Evolutionary conservation across 2,888 invertebrate genomes (phyloP).

Genomic region (Plebejus anna): DNA sequence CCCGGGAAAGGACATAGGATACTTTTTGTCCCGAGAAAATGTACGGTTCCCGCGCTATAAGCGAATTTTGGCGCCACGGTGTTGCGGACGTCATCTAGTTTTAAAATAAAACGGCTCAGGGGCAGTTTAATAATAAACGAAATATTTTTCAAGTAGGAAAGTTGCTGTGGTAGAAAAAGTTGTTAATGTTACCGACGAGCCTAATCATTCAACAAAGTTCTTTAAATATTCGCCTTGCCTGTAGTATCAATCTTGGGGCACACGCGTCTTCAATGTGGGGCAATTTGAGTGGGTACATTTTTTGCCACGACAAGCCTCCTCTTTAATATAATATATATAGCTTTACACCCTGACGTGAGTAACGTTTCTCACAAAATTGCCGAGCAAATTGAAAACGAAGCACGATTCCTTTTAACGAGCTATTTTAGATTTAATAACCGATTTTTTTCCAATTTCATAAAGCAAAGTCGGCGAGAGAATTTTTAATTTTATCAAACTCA

Average conservation of each 20-base stretch:
- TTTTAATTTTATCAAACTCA: constrained; percentile 7
- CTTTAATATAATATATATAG: not conserved
- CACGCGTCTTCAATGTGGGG: not conserved
- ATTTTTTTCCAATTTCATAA: constrained; percentile 14
- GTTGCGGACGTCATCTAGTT: too few species aligned
- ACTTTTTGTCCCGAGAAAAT: too few species aligned
- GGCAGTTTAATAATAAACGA: too few species aligned
- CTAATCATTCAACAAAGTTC: too few species aligned
- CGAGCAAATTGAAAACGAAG: constrained; percentile 25
- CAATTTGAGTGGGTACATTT: not conserved
- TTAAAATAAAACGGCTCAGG: too few species aligned
- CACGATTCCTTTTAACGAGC: constrained; percentile 24
- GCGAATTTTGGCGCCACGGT: too few species aligned
- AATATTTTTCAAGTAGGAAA: too few species aligned
- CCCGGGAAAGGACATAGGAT: too few species aligned
- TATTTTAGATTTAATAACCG: constrained; percentile 17
- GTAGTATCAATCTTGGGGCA: not conserved
- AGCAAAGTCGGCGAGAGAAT: constrained; percentile 12
- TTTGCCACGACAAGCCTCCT: not conserved
- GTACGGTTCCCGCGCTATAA: too few species aligned
- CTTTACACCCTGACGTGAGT: constrained; percentile 1
- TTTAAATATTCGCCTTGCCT: too few species aligned
- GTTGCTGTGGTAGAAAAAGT: too few species aligned
- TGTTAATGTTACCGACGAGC: too few species aligned
- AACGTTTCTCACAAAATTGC: constrained; percentile 18